Percentiles rank a stretch among this genome's conserved stretches.
Conservation (phyloP, 2,113 vertebrate species). For the Dolichallabes microphthalmus region DNA sequence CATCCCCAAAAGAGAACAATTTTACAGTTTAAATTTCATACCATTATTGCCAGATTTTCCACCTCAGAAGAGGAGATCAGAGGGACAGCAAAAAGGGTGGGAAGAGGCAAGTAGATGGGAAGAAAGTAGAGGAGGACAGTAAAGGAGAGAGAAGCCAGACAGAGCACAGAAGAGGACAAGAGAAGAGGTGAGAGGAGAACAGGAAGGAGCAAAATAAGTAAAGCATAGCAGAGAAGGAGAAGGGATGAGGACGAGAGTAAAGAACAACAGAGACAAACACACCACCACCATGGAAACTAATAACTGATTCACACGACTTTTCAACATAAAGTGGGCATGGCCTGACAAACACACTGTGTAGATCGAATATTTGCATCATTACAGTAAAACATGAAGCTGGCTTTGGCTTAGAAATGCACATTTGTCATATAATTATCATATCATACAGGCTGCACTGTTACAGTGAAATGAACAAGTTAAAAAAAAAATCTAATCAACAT, state of each 20-base stretch:
- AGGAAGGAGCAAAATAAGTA: not conserved
- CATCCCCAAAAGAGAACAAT: not conserved
- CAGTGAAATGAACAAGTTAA: not conserved
- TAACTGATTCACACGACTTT: too few relatives aligned
- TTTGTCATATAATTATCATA: not conserved
- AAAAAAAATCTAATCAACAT: not conserved
- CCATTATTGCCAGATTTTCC: slow-evolving; percentile 27
- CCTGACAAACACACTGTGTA: not conserved
- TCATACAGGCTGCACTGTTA: not conserved
- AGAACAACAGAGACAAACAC: not conserved
- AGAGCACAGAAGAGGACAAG: not conserved
- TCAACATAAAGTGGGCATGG: not conserved
- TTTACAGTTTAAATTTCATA: slow-evolving; percentile 29
- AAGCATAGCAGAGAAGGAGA: too few relatives aligned
- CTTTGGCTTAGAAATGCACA: not conserved
- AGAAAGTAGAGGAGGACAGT: not conserved
- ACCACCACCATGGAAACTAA: too few relatives aligned
- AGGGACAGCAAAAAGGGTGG: too few relatives aligned
- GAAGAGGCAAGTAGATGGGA: not conserved
- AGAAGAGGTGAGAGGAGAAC: not conserved
- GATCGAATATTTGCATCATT: not conserved
- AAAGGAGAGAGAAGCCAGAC: not conserved
- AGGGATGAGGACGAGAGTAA: not conserved
- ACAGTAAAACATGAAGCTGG: too few relatives aligned
- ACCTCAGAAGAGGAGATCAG: not conserved